Evolutionary conservation across 2,113 vertebrate genomes (phyloP), one percentile per base, ranked within the genome.

Genomic region (Oryzias javanicus): DNA sequence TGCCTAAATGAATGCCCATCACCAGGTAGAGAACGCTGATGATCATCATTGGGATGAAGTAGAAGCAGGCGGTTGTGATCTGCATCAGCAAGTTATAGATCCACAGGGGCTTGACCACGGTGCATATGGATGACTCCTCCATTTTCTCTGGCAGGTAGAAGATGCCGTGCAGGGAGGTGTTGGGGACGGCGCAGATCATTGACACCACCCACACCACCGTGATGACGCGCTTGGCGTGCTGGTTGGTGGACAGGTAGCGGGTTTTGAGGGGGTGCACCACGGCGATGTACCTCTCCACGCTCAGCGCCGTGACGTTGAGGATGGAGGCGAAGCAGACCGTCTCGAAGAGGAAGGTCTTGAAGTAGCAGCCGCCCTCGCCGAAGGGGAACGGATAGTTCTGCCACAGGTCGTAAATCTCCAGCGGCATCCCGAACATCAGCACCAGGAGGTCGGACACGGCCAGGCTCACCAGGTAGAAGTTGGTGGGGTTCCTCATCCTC

Each of bases 351-450:
- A 93, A 91, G 18, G 89, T 88, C 70, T 92, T 92, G 76, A 93
- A 92, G 69, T 87, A 91, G 82, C 92, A 93, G 44, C 90, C 88
- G 1, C 86, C 79, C 49, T 89, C 90, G 1, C 88, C 90, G 1
- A 93, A 93, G 14, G 89, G 88, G 67, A 92, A 93, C 0, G 92
- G 92, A 67, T 93, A 92, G 81, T 93, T 93, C 72, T 91, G 86
- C 91, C 92, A 92, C 50, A 93, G 77, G 57, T 93, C 92, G 6
- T 92, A 93, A 52, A 91, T 82, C 84, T 93, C 92, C 65, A 93
- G 49, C 1, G 92, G 92, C 91, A 93, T 93, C 46, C 91, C 92
- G 7, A 93, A 89, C 42, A 90, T 44, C 1, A 93, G 86, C 51
- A 93, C 84, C 0, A 92, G 86, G 4, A 93, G 87, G 79, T 93